phyloP scores from a whole-genome alignment of 1,140 invertebrate genomes.

The Drosophila micromelanica region DNA sequence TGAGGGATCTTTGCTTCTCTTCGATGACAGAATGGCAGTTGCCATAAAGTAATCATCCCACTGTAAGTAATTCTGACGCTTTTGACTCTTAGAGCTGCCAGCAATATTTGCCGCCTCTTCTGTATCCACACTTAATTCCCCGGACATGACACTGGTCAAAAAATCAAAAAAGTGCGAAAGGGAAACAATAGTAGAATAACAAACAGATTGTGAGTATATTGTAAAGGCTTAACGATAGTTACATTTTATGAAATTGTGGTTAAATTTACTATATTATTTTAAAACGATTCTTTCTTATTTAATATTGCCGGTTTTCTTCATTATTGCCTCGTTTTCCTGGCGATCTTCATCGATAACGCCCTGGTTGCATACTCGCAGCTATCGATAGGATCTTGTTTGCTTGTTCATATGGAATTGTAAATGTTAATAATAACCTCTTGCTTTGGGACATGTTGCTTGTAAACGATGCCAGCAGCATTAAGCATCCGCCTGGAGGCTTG shows the following conservation, averaged over 20 bases:
- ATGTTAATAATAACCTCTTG: slow-evolving; percentile 61
- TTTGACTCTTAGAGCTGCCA: slow-evolving; percentile 4
- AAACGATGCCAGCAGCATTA: slow-evolving; percentile 89
- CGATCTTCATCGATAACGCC: too few relatives aligned
- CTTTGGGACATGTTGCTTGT: slow-evolving; percentile 66
- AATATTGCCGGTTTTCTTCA: too few relatives aligned
- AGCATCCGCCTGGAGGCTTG: slow-evolving; percentile 93
- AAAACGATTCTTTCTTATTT: too few relatives aligned
- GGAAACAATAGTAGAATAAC: not conserved
- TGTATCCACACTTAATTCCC: not conserved
- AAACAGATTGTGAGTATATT: not conserved
- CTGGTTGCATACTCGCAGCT: too few relatives aligned
- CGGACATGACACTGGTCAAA: slow-evolving; percentile 44
- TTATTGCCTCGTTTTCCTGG: too few relatives aligned
- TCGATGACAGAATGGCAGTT: slow-evolving; percentile 89
- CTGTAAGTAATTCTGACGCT: slow-evolving; percentile 58
- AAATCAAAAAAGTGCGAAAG: not conserved
- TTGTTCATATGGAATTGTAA: slow-evolving; percentile 16
- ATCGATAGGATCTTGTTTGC: not conserved
- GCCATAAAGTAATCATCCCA: slow-evolving; percentile 99
- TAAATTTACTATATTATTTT: too few relatives aligned
- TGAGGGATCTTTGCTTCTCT: slow-evolving; percentile 96
- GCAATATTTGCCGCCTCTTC: not conserved
- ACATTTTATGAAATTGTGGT: too few relatives aligned
- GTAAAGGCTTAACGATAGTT: too few relatives aligned